Evolutionary conservation across 1,140 invertebrate genomes (phyloP).

Genomic region (Mercenaria mercenaria): DNA sequence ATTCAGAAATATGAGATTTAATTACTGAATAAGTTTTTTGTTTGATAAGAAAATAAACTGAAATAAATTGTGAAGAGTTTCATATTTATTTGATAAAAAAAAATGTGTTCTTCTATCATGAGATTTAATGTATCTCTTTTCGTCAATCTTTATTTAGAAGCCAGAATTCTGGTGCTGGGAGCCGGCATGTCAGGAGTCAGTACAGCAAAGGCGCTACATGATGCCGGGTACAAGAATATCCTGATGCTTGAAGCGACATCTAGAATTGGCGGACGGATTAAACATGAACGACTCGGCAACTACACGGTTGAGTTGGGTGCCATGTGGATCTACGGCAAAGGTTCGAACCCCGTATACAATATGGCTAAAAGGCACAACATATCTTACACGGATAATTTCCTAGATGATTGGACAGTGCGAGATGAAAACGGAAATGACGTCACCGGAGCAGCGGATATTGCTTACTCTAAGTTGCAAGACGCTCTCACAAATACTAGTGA

Average conservation of each 20-base stretch:
- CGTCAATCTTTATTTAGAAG: too few relatives aligned
- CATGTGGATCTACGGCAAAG: slow-evolving; percentile 55
- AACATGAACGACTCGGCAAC: neutral
- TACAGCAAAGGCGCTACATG: slow-evolving; percentile 48
- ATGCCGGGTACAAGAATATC: slow-evolving; percentile 46
- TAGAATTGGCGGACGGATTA: slow-evolving; percentile 29
- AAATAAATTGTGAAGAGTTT: too few relatives aligned
- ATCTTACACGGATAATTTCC: neutral
- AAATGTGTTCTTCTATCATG: too few relatives aligned
- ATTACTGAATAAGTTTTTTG: too few relatives aligned
- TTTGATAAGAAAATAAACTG: too few relatives aligned
- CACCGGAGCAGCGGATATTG: slow-evolving; percentile 1
- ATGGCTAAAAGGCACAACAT: slow-evolving; percentile 31
- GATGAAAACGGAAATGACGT: slow-evolving; percentile 39
- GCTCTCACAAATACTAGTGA: neutral
- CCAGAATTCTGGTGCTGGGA: slow-evolving; percentile 48
- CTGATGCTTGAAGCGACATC: slow-evolving; percentile 39
- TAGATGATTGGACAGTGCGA: slow-evolving; percentile 40
- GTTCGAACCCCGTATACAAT: slow-evolving; percentile 45
- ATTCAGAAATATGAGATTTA: too few relatives aligned
- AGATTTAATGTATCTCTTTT: too few relatives aligned
- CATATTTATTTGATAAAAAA: too few relatives aligned
- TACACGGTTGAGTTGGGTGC: slow-evolving; percentile 53
- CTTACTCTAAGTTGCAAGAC: neutral
- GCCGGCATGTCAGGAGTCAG: slow-evolving; percentile 60